Conservation (phyloP, 2,888 invertebrate genomes). For the Drosophila picticornis region DNA sequence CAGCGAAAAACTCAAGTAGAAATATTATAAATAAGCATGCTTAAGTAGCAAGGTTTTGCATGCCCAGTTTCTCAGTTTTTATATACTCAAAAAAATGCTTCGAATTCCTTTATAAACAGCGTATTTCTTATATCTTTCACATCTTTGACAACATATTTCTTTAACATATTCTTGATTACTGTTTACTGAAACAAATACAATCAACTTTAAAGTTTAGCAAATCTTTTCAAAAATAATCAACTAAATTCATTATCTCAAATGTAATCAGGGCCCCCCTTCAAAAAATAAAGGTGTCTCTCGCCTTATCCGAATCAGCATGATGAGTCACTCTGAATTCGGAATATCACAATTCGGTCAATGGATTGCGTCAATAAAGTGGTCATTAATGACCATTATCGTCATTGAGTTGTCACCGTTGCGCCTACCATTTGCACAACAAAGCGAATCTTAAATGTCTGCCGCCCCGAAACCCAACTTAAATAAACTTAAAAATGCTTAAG, state of each 20-base stretch:
- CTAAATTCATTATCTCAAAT: neutral
- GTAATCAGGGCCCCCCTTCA: constrained; percentile 3
- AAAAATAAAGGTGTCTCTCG: neutral
- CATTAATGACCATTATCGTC: constrained; percentile 56
- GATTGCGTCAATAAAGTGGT: constrained; percentile 65
- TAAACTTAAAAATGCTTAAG: neutral
- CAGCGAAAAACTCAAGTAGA: neutral
- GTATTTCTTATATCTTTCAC: neutral
- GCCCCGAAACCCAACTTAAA: constrained; percentile 7
- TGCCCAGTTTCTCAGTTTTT: neutral
- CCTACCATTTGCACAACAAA: constrained; percentile 50
- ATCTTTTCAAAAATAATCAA: neutral
- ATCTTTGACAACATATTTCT: neutral
- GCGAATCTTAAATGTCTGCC: constrained; percentile 39
- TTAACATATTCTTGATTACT: neutral
- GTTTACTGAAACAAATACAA: neutral
- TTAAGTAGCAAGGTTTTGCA: neutral
- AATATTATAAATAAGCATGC: neutral
- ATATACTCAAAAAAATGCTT: neutral
- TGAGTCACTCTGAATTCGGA: constrained; percentile 43
- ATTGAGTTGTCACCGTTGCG: constrained; percentile 21
- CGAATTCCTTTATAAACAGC: neutral
- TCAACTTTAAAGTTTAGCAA: neutral
- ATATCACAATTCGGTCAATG: constrained; percentile 64
- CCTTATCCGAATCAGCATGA: neutral